Evolutionary conservation across 2,888 invertebrate species (phyloP), one percentile per base, ranked within the genome.

Genomic region (Hecatera dysodea): DNA sequence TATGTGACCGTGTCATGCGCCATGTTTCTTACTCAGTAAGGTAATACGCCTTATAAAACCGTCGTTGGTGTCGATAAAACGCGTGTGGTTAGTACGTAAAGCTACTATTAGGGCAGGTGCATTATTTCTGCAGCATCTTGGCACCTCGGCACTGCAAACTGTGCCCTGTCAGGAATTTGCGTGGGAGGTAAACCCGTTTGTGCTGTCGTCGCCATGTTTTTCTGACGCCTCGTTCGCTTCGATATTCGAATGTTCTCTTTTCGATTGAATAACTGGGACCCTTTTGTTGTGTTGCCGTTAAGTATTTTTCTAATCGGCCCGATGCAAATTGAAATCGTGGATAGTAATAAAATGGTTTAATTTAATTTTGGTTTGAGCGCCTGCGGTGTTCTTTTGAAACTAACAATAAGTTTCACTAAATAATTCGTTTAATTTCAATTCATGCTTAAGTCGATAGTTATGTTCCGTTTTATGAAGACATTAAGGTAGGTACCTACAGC

Each of bases 141-240:
- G 83, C 75, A 85, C 67, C 72, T 69, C 67, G 66, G 56, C 70
- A 65, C 81, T 81, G 77, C 76, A 76, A 81, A 80, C 82, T 68
- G 80, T 86, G 90, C 89, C 85, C 88, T 88, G 88, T 60, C 83
- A 83, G 92, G 94, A 93, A 95, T 95, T 94, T 87, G 93, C 92
- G 95, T 94, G 93, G 95, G 95, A 82, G 90, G 82, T 82, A 86
- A 87, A 90, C 90, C 89, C 89, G 91, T 91, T 91, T 90, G 80
- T 39, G 39, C 83, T 82, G 81, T 83, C 83, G 87, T 36, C 56
- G 56, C 84, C 88, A 82, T 84, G 85, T 88, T 90, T 89, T 91
- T 90, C 89, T 88, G 89, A 84, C 86, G 81, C 77, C 57, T 79
- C 78, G 57, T 77, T 74, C 57, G 66, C 80, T 69, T 83, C 66